phyloP scores from a whole-genome alignment of 2,797 vertebrate genomes.

The Sebastes glaucus region DNA sequence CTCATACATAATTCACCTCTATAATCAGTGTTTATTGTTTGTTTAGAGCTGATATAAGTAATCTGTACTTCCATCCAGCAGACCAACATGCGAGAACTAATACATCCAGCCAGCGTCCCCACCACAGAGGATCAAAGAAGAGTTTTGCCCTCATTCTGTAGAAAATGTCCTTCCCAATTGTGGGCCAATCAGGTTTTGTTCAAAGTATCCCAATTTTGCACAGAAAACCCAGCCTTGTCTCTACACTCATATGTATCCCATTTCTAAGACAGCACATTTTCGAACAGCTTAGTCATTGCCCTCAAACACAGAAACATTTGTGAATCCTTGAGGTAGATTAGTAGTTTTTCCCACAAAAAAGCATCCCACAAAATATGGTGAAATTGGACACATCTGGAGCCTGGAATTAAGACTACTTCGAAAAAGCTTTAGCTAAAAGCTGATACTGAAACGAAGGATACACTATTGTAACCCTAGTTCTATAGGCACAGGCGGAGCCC shows the following conservation, averaged over 20 bases:
- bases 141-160: not conserved
- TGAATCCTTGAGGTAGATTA: too few species aligned
- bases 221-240: not conserved
- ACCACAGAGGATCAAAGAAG: not conserved
- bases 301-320: too few species aligned
- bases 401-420: too few species aligned
- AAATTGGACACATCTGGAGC: too few species aligned
- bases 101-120: not conserved
- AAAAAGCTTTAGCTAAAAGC: too few species aligned
- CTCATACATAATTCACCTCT: not conserved
- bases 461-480: accelerated
- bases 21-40: not conserved
- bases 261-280: too few species aligned
- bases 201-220: not conserved
- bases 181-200: not conserved
- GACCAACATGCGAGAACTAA: not conserved
- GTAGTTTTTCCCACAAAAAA: too few species aligned
- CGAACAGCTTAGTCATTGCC: too few species aligned
- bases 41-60: not conserved
- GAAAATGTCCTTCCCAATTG: not conserved
- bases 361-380: too few species aligned
- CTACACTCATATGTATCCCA: too few species aligned
- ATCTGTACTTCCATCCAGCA: not conserved
- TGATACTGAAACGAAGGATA: too few species aligned
- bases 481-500: too few species aligned